Conservation (phyloP, 2,797 vertebrate genomes). For the Eremophila alpestris region DNA sequence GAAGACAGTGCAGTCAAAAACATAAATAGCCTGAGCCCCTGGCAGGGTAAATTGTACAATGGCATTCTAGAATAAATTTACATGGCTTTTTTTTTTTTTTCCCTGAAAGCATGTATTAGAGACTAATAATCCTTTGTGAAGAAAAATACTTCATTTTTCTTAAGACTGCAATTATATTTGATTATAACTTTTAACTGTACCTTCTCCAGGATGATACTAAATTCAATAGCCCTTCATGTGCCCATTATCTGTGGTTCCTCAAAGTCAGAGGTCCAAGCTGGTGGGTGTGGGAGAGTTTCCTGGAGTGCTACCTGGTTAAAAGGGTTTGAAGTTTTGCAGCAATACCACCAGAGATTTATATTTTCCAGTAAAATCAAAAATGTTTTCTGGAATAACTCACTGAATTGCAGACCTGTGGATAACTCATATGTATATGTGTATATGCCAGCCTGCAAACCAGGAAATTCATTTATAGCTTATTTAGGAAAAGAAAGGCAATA, state of each 20-base stretch:
- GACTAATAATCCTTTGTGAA: background rate
- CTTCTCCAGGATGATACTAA: background rate
- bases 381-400: background rate
- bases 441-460: background rate
- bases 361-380: background rate
- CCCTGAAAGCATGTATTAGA: background rate
- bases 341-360: background rate
- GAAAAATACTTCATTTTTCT: background rate
- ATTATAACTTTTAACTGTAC: background rate
- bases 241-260: background rate
- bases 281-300: background rate
- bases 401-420: background rate
- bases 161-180: background rate
- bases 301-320: background rate
- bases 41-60: constrained; percentile 13
- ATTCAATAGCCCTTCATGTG: background rate
- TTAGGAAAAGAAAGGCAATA: background rate
- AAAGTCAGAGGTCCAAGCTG: background rate
- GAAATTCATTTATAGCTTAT: background rate
- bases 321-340: background rate
- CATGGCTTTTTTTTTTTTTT: background rate
- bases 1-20: constrained; percentile 36
- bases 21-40: constrained; percentile 54
- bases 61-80: constrained; percentile 26
- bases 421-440: background rate